These are phyloP conservation scores for Drosophila subpulchrella DNA, from an alignment of 1,140 invertebrate species.

Conservation along the genomic window DNA sequence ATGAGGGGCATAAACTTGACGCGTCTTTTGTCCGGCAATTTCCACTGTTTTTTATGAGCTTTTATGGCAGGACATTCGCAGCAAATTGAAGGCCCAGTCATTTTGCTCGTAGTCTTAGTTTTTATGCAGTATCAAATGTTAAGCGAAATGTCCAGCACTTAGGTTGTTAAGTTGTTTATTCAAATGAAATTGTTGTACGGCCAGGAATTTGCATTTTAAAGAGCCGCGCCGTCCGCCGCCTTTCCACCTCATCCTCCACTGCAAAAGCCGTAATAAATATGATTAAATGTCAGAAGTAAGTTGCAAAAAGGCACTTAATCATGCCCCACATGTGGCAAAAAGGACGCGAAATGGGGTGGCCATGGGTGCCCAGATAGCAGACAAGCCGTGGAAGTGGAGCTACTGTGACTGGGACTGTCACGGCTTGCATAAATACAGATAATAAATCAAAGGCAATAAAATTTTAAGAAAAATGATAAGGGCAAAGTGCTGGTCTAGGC, in stretches of 20 bases:
- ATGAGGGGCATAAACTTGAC: constrained; percentile 67
- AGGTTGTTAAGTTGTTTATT: constrained; percentile 57
- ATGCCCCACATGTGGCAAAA: constrained; percentile 67
- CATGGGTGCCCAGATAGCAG: constrained; percentile 15
- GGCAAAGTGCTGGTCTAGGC: constrained; percentile 16
- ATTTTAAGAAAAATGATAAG: constrained; percentile 50
- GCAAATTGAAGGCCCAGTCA: constrained; percentile 57
- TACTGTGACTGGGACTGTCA: constrained; percentile 17
- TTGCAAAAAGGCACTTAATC: constrained; percentile 73
- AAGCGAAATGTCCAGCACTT: constrained; percentile 57
- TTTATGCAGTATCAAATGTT: constrained; percentile 69
- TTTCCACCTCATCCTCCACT: background rate
- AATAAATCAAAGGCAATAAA: constrained; percentile 74
- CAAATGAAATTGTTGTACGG: constrained; percentile 62
- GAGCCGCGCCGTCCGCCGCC: constrained; percentile 4
- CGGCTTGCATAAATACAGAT: constrained; percentile 67
- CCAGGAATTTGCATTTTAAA: constrained; percentile 70
- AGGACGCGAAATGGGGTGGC: background rate
- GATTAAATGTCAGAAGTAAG: constrained; percentile 73
- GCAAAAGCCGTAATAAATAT: constrained; percentile 61
- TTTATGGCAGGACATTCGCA: constrained; percentile 60
- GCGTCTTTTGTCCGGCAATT: constrained; percentile 42
- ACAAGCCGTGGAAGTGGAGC: constrained; percentile 4
- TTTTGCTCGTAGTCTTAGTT: constrained; percentile 42
- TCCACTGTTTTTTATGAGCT: constrained; percentile 39